phyloP scores from a whole-genome alignment of 2,888 invertebrate species.

The Empis stercorea region DNA sequence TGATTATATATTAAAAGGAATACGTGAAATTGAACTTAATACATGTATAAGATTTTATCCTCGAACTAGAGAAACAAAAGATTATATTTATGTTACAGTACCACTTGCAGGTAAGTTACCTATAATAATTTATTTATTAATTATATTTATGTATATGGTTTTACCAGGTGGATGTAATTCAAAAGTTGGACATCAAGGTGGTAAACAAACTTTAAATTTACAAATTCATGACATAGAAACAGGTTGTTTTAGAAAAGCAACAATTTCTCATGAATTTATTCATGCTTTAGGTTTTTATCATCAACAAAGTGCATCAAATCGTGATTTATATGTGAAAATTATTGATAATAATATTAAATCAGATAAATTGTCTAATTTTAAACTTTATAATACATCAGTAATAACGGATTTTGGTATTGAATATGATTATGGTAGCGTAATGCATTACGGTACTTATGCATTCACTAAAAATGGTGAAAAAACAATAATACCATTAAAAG shows the following conservation, averaged over 20 bases:
- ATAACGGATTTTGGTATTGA: slow-evolving; percentile 48
- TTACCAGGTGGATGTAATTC: slow-evolving; percentile 53
- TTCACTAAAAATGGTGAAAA: slow-evolving; percentile 54
- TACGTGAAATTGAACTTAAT: slow-evolving; percentile 54
- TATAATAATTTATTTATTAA: neutral
- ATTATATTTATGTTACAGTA: slow-evolving; percentile 9
- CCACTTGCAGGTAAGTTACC: no score
- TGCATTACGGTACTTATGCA: slow-evolving; percentile 63
- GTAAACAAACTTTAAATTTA: slow-evolving; percentile 16
- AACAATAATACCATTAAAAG: slow-evolving; percentile 45
- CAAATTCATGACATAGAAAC: slow-evolving; percentile 10
- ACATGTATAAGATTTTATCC: slow-evolving; percentile 61
- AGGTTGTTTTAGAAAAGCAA: slow-evolving; percentile 30
- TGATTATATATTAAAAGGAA: slow-evolving; percentile 50
- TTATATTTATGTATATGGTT: neutral
- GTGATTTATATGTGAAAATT: slow-evolving; percentile 52
- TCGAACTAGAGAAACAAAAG: slow-evolving; percentile 25
- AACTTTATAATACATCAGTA: slow-evolving; percentile 43
- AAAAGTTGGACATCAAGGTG: slow-evolving; percentile 50
- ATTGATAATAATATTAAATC: slow-evolving; percentile 26
- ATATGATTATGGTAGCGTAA: slow-evolving; percentile 63
- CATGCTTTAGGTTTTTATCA: slow-evolving; percentile 66
- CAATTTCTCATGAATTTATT: slow-evolving; percentile 60
- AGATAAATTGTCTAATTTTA: slow-evolving; percentile 55
- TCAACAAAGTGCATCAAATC: slow-evolving; percentile 59